These are phyloP conservation scores for Tympanuchus pallidicinctus DNA, from an alignment of 2,113 vertebrate genomes.

Conservation along the genomic window DNA sequence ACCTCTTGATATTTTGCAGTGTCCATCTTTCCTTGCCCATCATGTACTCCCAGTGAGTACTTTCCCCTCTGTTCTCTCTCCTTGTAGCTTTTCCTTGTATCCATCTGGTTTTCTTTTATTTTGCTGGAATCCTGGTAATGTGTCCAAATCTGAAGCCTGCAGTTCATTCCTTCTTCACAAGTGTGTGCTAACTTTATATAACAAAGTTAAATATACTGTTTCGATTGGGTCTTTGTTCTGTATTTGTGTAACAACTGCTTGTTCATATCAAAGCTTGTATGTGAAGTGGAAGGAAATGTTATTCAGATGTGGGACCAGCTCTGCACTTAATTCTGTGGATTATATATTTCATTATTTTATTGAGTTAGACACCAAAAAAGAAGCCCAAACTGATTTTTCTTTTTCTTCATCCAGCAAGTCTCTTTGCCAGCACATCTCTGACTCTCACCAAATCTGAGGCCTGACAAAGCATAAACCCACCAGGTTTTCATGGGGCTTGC, in stretches of 20 bases:
- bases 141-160: not conserved
- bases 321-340: too few species aligned
- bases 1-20: not conserved
- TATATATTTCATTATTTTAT: not conserved
- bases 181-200: not conserved
- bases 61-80: not conserved
- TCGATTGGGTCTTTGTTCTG: not conserved
- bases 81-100: not conserved
- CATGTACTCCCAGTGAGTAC: accelerated
- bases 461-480: not conserved
- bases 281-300: not conserved
- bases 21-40: accelerated
- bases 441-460: not conserved
- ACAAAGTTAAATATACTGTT: not conserved
- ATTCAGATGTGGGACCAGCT: not conserved
- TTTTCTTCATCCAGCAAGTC: not conserved
- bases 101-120: not conserved
- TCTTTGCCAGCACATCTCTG: not conserved
- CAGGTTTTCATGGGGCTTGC: not conserved
- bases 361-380: not conserved
- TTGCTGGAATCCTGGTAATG: not conserved
- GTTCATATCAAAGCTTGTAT: not conserved
- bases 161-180: not conserved
- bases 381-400: not conserved
- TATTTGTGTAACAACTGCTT: not conserved